Base-by-base conservation (phyloP, 2,888 invertebrate genomes). In the Pyrrhosoma nymphula region DNA sequence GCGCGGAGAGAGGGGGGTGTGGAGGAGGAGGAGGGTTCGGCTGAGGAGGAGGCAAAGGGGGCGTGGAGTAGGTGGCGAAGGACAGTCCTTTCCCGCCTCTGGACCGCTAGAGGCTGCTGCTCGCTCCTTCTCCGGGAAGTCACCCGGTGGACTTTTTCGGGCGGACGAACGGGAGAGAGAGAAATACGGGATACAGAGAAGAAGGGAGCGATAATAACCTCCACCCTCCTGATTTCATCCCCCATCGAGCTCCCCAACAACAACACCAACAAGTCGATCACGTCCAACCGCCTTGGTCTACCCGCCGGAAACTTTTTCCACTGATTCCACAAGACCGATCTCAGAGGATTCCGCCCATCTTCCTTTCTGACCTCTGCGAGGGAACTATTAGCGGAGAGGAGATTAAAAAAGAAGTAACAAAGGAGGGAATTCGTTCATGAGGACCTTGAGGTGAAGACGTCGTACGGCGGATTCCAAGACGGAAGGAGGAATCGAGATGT, bases 61-160 rank as follows among this genome's bases (percentile, higher is more conserved):
- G 39, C 39, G 39, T 91, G 56, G 63, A 82, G 16, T 35, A 35
- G 30, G 63, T 63, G 63, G 63, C 91, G 63, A 23, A 63, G 93
- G 69, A 69, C 93, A 93, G 93, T 93, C 93, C 93, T 69, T 69
- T 63, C n/a, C 93, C 93, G 93, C 93, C 93, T 93, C 93, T 93
- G 93, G 69, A 93, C 93, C 93, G 93, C 12, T 93, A 63, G 93
- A 93, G 93, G 93, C 93, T n/a, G 93, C 93, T 69, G 82, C 82
- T n/a, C 23, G 47, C 69, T 69, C 69, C 12, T n/a, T n/a, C 69
- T 30, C 30, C 82, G 18, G 35, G 82, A 82, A n/a, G n/a, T n/a
- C n/a, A n/a, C 69, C 69, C 82, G 82, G 16, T 35, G 30, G 30
- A 16, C 82, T 16, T 35, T 82, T 47, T 93, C 35, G 26, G n/a